phyloP scores from a whole-genome alignment of 2,113 vertebrate genomes.

The Riparia riparia region DNA sequence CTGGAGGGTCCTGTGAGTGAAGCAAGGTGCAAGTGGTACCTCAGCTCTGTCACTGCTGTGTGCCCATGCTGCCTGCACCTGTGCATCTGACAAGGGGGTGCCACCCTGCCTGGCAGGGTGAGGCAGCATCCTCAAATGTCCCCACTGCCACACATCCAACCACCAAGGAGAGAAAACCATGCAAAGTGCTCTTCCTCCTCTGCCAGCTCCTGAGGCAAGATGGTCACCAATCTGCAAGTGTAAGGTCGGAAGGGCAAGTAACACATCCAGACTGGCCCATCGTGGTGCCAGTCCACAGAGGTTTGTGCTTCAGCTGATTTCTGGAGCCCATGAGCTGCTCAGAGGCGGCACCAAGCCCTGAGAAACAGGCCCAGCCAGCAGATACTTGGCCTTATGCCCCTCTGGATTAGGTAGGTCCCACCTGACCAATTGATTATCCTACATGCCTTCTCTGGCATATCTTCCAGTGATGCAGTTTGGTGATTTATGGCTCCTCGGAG shows the following conservation, averaged over 20 bases:
- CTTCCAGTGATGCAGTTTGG: not conserved
- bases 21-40: not conserved
- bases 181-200: not conserved
- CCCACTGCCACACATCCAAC: no score
- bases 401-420: not conserved
- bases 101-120: not conserved
- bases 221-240: not conserved
- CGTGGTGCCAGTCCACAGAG: rapidly evolving
- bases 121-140: not conserved
- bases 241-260: not conserved
- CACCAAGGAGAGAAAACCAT: not conserved
- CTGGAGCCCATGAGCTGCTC: not conserved
- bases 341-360: not conserved
- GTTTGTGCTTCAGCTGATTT: not conserved
- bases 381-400: not conserved
- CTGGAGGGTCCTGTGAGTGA: rapidly evolving
- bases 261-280: not conserved
- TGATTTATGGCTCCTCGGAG: not conserved
- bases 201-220: not conserved
- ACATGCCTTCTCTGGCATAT: not conserved
- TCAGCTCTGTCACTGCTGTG: not conserved
- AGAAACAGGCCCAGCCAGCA: not conserved
- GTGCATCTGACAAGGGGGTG: rapidly evolving
- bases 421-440: not conserved
- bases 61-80: not conserved